These are phyloP conservation scores for Pocillopora meandrina DNA, from an alignment of 92 coral and sea anemone genomes.

Conservation along the genomic window DNA sequence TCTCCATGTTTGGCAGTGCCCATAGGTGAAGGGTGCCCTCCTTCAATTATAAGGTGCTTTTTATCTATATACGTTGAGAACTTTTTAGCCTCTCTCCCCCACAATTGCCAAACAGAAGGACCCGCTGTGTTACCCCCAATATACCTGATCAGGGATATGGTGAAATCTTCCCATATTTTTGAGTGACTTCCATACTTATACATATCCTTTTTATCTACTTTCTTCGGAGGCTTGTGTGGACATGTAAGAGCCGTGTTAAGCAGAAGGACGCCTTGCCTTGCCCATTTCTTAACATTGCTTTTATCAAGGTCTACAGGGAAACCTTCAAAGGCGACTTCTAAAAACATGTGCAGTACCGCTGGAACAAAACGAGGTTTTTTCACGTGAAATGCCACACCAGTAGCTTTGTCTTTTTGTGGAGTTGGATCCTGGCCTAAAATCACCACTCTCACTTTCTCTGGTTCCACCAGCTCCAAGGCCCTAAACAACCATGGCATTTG, in stretches of 20 bases:
- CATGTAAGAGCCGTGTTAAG: neutral
- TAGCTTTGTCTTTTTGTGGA: neutral
- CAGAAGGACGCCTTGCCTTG: neutral
- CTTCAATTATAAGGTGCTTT: neutral
- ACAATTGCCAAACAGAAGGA: neutral
- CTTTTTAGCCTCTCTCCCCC: neutral
- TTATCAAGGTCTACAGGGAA: neutral
- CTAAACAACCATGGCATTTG: neutral
- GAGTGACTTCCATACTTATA: neutral
- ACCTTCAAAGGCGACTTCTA: constrained; percentile 8
- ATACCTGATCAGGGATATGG: neutral
- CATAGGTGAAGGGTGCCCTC: constrained; percentile 9
- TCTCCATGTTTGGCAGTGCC: neutral
- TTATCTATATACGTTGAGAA: neutral
- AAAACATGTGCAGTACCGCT: neutral
- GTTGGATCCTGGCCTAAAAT: constrained; percentile 14
- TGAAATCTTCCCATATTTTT: neutral
- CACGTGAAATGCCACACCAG: constrained; percentile 9
- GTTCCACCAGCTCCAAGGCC: neutral
- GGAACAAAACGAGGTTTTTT: neutral
- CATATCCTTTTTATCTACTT: too few relatives aligned
- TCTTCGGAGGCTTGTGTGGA: too few relatives aligned
- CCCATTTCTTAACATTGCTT: neutral
- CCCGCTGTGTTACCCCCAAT: neutral
- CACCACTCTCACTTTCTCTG: neutral